Evolutionary conservation across 2,888 invertebrate species (phyloP).

Genomic region (Sminthurides aquaticus): DNA sequence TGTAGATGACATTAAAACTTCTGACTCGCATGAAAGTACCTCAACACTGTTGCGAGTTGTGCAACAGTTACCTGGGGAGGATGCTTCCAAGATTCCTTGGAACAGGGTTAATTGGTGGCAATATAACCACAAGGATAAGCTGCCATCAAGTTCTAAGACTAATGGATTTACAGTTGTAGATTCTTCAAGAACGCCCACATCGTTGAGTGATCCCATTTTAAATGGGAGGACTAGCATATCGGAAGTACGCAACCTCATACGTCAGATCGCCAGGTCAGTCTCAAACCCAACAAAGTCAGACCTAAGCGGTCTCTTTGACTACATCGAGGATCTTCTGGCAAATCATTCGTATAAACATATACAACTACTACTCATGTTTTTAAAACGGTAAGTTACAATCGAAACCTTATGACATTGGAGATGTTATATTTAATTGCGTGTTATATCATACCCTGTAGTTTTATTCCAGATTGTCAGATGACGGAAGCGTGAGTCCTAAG

Average conservation of each 20-base stretch:
- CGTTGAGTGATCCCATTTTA: neutral
- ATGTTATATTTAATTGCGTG: too few relatives aligned
- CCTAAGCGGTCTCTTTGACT: constrained; percentile 9
- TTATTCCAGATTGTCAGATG: constrained; percentile 5
- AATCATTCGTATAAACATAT: constrained; percentile 4
- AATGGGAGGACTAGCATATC: constrained; percentile 9
- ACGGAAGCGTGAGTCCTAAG: neutral
- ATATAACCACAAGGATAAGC: constrained; percentile 5
- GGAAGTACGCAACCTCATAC: constrained; percentile 5
- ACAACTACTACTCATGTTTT: constrained; percentile 10
- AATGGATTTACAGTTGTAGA: neutral
- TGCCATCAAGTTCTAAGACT: constrained; percentile 4
- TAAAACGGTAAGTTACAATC: constrained; percentile 12
- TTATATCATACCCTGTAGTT: too few relatives aligned
- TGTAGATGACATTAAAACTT: too few relatives aligned
- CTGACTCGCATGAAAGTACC: too few relatives aligned
- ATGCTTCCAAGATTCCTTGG: too few relatives aligned
- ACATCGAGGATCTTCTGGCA: constrained; percentile 12
- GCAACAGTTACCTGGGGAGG: too few relatives aligned
- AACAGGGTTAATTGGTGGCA: constrained; percentile 19
- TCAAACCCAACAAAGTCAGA: constrained; percentile 5
- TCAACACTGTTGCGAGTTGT: too few relatives aligned
- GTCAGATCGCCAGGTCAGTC: neutral
- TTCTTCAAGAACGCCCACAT: neutral
- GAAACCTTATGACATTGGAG: neutral